Evolutionary conservation across 2,797 vertebrate species (phyloP), one percentile per base, ranked within the genome.

Genomic region (Dipus sagitta): DNA sequence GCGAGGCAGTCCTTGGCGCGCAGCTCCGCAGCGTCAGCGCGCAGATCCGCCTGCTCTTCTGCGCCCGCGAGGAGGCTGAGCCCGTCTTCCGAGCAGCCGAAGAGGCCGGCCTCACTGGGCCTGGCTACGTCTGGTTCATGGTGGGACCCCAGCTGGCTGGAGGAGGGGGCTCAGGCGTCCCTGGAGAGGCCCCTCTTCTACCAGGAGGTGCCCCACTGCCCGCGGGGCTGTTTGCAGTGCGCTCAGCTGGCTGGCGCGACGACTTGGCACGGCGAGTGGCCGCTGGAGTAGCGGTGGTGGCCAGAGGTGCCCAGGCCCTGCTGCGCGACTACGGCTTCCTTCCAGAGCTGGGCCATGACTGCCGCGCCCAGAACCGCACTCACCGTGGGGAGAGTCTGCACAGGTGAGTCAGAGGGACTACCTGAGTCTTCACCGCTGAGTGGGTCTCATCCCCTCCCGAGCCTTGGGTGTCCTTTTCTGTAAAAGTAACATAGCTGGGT

Each of bases 11-110:
- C 93, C 97, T 99, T 23, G 98, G 98, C 17, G 98, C 99, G 34
- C 99, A 99, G 97, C 98, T 99, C 96, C 99, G 99, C 95, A 99
- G 99, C 92, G 99, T 99, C 91, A 98, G 99, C 80, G 99, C 99
- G 32, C 99, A 99, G 98, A 99, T 99, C 88, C 99, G 99, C 52
- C 98, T 99, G 97, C 99, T 99, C 97, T 99, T 99, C 98, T 99
- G 99, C 92, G 99, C 99, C 78, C 98, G 99, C 34, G 99, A 99
- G 93, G 99, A 99, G 96, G 99, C 99, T 0, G 99, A 99, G 95
- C 97, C 98, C 70, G 98, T 99, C 72, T 99, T 99, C 97, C 97
- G 97, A 15, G 99, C 99, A 0, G 99, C 99, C 0, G 98, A 98
- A 92, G 98, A 99, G 0, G 99, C 99, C 0, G 99, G 99, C 81